A percentile compares a stretch with the other conserved stretches of the same genome.
Evolutionary conservation across 2,797 vertebrate genomes (phyloP).

Genomic region (Gorsachius magnificus): DNA sequence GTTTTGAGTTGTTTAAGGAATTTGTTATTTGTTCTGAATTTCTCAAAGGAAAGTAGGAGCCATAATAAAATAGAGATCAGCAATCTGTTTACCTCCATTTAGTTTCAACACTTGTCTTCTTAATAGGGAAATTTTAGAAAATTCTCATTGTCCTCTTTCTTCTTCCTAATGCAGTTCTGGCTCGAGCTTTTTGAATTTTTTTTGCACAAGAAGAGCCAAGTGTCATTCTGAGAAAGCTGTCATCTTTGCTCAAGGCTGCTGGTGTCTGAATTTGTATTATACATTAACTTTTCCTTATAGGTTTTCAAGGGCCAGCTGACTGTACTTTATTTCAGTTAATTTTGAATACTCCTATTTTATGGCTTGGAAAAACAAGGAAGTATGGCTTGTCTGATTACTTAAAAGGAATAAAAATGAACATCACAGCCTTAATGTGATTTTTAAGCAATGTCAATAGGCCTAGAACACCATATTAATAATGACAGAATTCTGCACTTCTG

Average conservation of each 20-base stretch:
- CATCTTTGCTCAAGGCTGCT: constrained; percentile 30
- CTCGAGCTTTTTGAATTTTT: neutral
- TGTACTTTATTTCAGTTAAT: constrained; percentile 37
- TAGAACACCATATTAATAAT: neutral
- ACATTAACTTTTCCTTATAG: neutral
- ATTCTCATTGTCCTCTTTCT: neutral
- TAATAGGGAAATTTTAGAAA: neutral
- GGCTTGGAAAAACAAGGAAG: constrained; percentile 25
- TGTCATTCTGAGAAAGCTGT: constrained; percentile 8
- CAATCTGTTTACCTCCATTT: neutral
- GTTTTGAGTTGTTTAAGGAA: neutral
- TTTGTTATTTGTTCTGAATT: neutral
- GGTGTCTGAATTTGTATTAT: constrained; percentile 24
- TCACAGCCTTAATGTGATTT: constrained; percentile 5
- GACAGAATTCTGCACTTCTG: neutral
- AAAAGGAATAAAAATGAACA: constrained; percentile 21
- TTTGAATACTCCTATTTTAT: constrained; percentile 21
- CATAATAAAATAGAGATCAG: neutral
- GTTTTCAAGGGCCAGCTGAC: constrained; percentile 11
- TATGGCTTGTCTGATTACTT: constrained; percentile 21
- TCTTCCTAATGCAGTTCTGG: neutral
- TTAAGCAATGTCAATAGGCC: neutral
- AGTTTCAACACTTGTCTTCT: neutral
- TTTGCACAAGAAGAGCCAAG: neutral
- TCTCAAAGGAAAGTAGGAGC: neutral